These are phyloP conservation scores for Acanthurus leucopareius DNA, from an alignment of 2,797 vertebrate genomes.

Conservation along the genomic window DNA sequence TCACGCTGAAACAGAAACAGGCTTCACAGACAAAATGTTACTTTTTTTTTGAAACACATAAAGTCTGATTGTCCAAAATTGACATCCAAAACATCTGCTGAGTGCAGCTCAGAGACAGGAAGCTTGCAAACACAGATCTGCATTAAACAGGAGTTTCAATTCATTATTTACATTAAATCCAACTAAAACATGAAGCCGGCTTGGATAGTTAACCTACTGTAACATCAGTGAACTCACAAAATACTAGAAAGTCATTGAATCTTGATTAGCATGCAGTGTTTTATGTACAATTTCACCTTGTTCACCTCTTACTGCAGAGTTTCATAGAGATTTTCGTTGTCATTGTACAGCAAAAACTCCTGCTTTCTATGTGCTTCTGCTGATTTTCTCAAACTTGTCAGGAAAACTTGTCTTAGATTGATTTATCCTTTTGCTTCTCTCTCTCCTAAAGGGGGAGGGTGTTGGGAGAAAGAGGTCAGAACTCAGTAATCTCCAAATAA, in stretches of 20 bases:
- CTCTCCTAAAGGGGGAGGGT: too few relatives aligned
- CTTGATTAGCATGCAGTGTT: neutral
- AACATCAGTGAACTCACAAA: neutral
- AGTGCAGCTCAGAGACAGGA: neutral
- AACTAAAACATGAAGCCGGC: neutral
- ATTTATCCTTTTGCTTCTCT: too few relatives aligned
- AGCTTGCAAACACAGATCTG: neutral
- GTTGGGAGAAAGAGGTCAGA: too few relatives aligned
- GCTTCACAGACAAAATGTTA: neutral
- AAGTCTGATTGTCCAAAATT: neutral
- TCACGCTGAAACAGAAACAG: neutral
- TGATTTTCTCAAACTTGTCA: too few relatives aligned
- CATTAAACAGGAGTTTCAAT: conserved; percentile 12
- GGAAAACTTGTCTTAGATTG: too few relatives aligned
- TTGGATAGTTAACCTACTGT: conserved; percentile 9
- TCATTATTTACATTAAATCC: conserved; percentile 1
- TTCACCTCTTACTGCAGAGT: neutral
- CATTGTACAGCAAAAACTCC: neutral
- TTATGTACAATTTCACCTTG: neutral
- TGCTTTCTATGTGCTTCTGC: too few relatives aligned
- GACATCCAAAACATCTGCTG: neutral
- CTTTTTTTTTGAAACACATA: neutral
- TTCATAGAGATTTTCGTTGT: neutral
- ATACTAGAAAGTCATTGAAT: neutral
- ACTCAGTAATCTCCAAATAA: too few relatives aligned